A percentile compares a stretch with the other conserved stretches of the same genome.
Evolutionary conservation across 1,140 invertebrate genomes (phyloP).

Genomic region (Drosophila triauraria): DNA sequence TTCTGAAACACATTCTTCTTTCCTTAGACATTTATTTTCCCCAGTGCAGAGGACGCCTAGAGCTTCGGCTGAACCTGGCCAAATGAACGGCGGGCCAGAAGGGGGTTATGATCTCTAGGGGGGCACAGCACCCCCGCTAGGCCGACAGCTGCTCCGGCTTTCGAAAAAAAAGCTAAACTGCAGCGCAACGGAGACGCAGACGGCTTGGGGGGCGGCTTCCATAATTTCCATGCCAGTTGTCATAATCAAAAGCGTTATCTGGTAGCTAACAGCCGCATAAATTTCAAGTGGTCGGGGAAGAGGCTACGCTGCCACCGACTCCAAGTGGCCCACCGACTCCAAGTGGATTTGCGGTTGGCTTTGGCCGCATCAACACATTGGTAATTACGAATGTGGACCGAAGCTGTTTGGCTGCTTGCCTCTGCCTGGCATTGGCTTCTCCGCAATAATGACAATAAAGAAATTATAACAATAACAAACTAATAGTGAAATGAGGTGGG

Average conservation of each 20-base stretch:
- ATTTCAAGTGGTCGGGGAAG: constrained; percentile 70
- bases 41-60: constrained; percentile 28
- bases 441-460: constrained; percentile 75
- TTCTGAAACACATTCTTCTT: no score
- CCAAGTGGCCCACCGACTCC: constrained; percentile 50
- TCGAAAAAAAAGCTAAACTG: constrained; percentile 33
- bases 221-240: constrained; percentile 65
- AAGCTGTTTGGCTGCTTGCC: constrained; percentile 30
- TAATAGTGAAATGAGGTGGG: constrained; percentile 61
- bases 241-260: constrained; percentile 83
- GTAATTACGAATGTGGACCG: constrained; percentile 53
- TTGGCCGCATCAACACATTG: constrained; percentile 71
- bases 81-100: constrained; percentile 6
- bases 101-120: constrained; percentile 21
- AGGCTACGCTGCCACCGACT: constrained; percentile 40
- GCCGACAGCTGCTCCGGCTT: constrained; percentile 50
- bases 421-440: constrained; percentile 42
- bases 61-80: constrained; percentile 33
- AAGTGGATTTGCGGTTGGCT: constrained; percentile 80
- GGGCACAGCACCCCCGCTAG: constrained; percentile 45
- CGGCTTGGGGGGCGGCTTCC: constrained; percentile 43
- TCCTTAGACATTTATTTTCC: background rate
- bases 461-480: constrained; percentile 82
- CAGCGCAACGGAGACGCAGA: constrained; percentile 3
- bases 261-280: constrained; percentile 81